These are phyloP conservation scores for Stegana nigrithorax DNA, from an alignment of 2,888 invertebrate genomes.

Conservation along the genomic window DNA sequence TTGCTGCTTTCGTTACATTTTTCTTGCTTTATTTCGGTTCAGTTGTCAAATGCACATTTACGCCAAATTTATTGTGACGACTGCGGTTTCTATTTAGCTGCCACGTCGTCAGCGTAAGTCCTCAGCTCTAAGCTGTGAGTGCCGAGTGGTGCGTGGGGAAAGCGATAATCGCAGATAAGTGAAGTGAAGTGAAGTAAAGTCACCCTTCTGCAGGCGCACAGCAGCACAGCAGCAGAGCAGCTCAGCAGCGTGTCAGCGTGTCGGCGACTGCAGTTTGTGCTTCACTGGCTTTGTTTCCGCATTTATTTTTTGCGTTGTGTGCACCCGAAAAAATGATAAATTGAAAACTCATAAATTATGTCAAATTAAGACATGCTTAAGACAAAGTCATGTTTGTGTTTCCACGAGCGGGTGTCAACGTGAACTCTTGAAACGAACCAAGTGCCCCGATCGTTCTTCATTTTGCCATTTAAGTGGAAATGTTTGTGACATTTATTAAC, in stretches of 20 bases:
- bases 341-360: conserved; percentile 55
- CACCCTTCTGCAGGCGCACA: no score
- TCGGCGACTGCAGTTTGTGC: no score
- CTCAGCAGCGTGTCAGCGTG: not conserved
- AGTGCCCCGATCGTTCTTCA: conserved; percentile 42
- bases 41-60: conserved; percentile 22
- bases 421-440: not conserved
- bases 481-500: conserved; percentile 54
- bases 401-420: not conserved
- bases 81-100: no score
- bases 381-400: not conserved
- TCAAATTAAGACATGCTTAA: conserved; percentile 39
- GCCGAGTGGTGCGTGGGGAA: no score
- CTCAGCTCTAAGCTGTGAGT: no score
- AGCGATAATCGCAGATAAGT: no score
- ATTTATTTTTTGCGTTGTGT: not conserved
- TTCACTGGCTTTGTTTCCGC: not conserved
- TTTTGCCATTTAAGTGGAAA: conserved; percentile 47
- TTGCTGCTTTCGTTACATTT: not conserved
- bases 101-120: no score
- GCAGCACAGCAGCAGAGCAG: not conserved
- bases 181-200: no score
- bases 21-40: not conserved
- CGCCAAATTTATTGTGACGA: conserved; percentile 27
- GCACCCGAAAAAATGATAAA: conserved; percentile 38